Conservation (phyloP, 1,140 invertebrate species). For the Aricia agestis region DNA sequence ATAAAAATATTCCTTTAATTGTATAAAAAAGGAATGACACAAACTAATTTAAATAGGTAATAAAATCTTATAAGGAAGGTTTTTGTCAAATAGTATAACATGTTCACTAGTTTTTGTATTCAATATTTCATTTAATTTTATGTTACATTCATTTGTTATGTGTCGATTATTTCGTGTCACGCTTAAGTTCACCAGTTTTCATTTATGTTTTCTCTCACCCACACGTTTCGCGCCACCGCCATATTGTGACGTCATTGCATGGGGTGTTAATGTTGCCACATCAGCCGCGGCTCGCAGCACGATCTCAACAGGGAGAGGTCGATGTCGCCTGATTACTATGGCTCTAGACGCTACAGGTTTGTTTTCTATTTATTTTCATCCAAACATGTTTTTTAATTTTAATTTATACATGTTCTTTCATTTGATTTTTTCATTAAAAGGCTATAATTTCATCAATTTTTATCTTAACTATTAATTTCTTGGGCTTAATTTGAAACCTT, state of each 20-base stretch:
- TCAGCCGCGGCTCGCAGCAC: conserved; percentile 81
- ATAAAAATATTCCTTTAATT: not conserved
- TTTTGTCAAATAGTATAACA: not conserved
- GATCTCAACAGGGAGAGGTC: conserved; percentile 79
- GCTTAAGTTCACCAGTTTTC: conserved; percentile 25
- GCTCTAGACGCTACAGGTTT: conserved; percentile 82
- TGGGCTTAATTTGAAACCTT: not conserved
- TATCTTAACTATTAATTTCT: not conserved
- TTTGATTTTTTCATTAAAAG: not conserved
- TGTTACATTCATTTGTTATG: conserved; percentile 17
- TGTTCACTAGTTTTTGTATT: not conserved
- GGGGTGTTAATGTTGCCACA: conserved; percentile 47
- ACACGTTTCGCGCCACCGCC: conserved; percentile 31
- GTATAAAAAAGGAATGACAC: too few relatives aligned
- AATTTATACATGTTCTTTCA: conserved; percentile 15
- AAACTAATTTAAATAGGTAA: too few relatives aligned
- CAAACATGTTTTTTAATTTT: conserved; percentile 26
- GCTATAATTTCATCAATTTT: not conserved
- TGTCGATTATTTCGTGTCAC: conserved; percentile 15
- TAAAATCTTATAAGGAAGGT: too few relatives aligned
- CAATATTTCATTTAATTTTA: conserved; percentile 10
- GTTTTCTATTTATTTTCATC: conserved; percentile 46
- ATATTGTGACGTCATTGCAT: conserved; percentile 46
- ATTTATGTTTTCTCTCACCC: conserved; percentile 33
- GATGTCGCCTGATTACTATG: conserved; percentile 79